Evolutionary conservation across 2,888 invertebrate species (phyloP).

Genomic region (Habrosyne pyritoides): DNA sequence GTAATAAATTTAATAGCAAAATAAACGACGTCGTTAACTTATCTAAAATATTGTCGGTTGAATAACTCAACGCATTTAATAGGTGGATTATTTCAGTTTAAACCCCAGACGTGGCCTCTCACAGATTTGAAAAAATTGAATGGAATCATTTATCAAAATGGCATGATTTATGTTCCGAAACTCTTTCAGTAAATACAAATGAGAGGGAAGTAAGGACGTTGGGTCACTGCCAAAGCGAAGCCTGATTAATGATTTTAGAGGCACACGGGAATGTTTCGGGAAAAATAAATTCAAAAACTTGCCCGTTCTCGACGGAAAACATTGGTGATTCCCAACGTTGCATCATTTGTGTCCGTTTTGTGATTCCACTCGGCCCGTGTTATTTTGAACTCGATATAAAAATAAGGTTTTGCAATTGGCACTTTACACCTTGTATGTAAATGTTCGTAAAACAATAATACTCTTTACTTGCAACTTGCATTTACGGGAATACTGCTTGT

Average conservation of each 20-base stretch:
- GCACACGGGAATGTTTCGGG: constrained; percentile 63
- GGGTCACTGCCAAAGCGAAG: constrained; percentile 80
- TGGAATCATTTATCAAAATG: constrained; percentile 76
- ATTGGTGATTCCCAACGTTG: constrained; percentile 18
- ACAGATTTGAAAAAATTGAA: constrained; percentile 67
- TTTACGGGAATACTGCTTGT: no score
- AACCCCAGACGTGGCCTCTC: constrained; percentile 43
- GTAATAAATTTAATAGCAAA: constrained; percentile 54
- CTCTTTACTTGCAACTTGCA: no score
- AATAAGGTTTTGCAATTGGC: not conserved
- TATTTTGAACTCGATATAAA: not conserved
- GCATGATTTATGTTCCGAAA: constrained; percentile 76
- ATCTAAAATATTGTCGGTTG: constrained; percentile 54
- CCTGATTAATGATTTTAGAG: constrained; percentile 79
- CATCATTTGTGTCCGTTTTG: constrained; percentile 7
- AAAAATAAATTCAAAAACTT: constrained; percentile 69
- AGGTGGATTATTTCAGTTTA: constrained; percentile 42
- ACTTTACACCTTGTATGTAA: not conserved
- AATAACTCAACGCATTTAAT: constrained; percentile 41
- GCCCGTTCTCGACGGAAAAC: constrained; percentile 31
- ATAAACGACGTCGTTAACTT: constrained; percentile 57
- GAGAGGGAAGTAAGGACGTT: constrained; percentile 75
- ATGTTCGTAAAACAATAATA: not conserved
- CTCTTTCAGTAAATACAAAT: constrained; percentile 81
- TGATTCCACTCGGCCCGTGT: not conserved